Percentiles rank a stretch among this genome's conserved stretches.
These are phyloP conservation scores for Aplocera efformata DNA, from an alignment of 2,888 invertebrate genomes.

Conservation along the genomic window DNA sequence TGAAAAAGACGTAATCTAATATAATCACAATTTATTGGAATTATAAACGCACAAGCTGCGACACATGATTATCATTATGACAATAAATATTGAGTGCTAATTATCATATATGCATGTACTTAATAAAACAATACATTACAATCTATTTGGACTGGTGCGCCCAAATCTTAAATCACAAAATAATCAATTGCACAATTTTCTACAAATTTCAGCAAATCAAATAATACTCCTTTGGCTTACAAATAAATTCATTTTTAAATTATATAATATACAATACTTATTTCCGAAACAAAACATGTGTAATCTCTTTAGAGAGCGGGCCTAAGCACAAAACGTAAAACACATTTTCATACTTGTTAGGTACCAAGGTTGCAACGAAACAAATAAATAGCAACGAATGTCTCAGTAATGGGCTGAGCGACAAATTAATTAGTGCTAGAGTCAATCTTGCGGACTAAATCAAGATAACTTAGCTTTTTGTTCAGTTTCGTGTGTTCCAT, in stretches of 20 bases:
- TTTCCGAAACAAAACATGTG: slow-evolving; percentile 28
- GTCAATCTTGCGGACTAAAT: slow-evolving; percentile 62
- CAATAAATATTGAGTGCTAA: slow-evolving; percentile 74
- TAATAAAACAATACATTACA: slow-evolving; percentile 41
- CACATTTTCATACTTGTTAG: neutral
- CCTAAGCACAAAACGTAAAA: slow-evolving; percentile 1
- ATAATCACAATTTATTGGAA: slow-evolving; percentile 78
- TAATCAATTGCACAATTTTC: slow-evolving; percentile 40
- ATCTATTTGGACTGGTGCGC: slow-evolving; percentile 73
- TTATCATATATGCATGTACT: slow-evolving; percentile 39
- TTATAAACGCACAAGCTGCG: slow-evolving; percentile 75
- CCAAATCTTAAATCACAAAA: slow-evolving; percentile 50
- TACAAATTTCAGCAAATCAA: slow-evolving; percentile 13
- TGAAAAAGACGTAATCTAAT: slow-evolving; percentile 53
- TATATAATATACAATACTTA: slow-evolving; percentile 13
- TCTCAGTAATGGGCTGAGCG: neutral
- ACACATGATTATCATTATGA: slow-evolving; percentile 64
- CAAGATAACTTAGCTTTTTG: slow-evolving; percentile 66
- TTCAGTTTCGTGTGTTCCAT: too few relatives aligned
- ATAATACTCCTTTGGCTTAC: slow-evolving; percentile 37
- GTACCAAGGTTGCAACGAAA: slow-evolving; percentile 8
- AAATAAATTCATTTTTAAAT: slow-evolving; percentile 19
- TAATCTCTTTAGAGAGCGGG: slow-evolving; percentile 40
- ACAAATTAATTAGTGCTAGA: slow-evolving; percentile 40
- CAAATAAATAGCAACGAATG: too few relatives aligned